These are phyloP conservation scores for Connochaetes taurinus DNA, from an alignment of 2,113 vertebrate genomes.

Conservation along the genomic window DNA sequence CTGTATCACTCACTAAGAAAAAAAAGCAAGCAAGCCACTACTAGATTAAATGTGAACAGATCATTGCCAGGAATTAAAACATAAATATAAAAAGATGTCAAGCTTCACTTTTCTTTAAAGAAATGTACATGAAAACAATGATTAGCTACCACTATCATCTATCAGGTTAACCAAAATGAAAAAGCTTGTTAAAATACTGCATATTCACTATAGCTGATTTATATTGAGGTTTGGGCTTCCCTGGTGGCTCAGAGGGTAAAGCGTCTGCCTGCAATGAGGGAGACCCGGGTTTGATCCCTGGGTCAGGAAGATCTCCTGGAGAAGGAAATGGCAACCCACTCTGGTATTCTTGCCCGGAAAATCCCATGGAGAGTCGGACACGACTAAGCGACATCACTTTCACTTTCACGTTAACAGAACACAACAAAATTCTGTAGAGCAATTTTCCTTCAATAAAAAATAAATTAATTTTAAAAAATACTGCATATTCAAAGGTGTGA, in stretches of 20 bases:
- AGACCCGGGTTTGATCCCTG: too few relatives aligned
- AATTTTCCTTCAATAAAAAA: not conserved
- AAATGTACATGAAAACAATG: not conserved
- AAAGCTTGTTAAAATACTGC: not conserved
- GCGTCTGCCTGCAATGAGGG: too few relatives aligned
- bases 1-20: not conserved
- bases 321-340: too few relatives aligned
- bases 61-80: conserved; percentile 3
- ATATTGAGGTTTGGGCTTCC: not conserved
- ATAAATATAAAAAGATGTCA: not conserved
- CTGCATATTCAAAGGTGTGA: not conserved
- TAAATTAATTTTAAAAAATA: not conserved
- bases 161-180: not conserved
- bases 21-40: not conserved
- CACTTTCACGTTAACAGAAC: not conserved
- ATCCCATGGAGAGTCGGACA: too few relatives aligned
- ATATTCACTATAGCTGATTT: not conserved
- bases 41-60: conserved; percentile 13
- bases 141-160: not conserved
- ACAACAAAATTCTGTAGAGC: not conserved
- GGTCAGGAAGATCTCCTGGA: too few relatives aligned
- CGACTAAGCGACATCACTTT: too few relatives aligned
- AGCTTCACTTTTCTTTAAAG: not conserved
- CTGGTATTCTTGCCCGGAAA: too few relatives aligned
- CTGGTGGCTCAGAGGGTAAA: too few relatives aligned